A percentile compares a stretch with the other conserved stretches of the same genome.
Evolutionary conservation across 2,113 vertebrate genomes (phyloP).

Genomic region (Chrysochloris asiatica): DNA sequence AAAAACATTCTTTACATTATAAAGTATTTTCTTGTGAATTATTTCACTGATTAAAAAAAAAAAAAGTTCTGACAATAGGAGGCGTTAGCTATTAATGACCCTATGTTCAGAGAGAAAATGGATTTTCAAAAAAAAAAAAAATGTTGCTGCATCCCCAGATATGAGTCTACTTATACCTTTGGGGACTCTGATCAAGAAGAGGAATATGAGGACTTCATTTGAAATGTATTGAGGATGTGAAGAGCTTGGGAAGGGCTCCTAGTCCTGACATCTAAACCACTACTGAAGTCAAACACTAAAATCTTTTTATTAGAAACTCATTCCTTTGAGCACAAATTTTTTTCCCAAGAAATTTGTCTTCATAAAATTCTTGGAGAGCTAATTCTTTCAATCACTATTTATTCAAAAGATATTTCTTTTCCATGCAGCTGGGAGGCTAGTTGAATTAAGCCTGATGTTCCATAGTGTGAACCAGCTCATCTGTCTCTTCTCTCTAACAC

Average conservation of each 20-base stretch:
- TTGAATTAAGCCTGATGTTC: neutral
- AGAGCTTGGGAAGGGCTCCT: neutral
- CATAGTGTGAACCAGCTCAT: too few relatives aligned
- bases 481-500: too few relatives aligned
- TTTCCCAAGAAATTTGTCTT: neutral
- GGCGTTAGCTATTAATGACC: neutral
- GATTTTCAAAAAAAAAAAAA: neutral
- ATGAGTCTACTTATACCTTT: too few relatives aligned
- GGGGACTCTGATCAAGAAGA: rapidly evolving
- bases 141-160: rapidly evolving
- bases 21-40: neutral
- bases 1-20: neutral
- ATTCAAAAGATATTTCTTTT: neutral
- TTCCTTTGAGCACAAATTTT: neutral
- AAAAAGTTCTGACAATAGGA: neutral
- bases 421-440: neutral
- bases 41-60: neutral
- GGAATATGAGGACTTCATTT: rapidly evolving
- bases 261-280: neutral
- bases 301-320: neutral
- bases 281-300: neutral
- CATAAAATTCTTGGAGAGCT: neutral
- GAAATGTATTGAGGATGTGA: too few relatives aligned
- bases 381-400: neutral
- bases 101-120: neutral